These are phyloP conservation scores for Bimastos eiseni DNA, from an alignment of 2,888 invertebrate genomes.

Conservation along the genomic window DNA sequence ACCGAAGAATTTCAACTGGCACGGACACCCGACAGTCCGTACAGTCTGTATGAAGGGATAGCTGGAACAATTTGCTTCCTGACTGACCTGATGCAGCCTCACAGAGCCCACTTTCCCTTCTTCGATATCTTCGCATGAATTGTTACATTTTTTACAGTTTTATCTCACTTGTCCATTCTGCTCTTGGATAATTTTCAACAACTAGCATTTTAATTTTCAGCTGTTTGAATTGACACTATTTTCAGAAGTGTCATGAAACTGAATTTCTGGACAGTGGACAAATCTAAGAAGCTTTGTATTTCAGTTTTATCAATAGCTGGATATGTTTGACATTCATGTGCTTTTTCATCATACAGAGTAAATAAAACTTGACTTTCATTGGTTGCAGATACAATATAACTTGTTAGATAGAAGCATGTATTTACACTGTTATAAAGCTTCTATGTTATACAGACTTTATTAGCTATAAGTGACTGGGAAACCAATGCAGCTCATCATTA, in stretches of 20 bases:
- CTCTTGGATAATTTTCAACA: not conserved
- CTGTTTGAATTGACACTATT: not conserved
- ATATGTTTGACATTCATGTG: not conserved
- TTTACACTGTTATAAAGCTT: not conserved
- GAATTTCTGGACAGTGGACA: not conserved
- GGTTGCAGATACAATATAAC: not conserved
- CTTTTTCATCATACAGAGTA: not conserved
- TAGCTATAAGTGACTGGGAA: no score
- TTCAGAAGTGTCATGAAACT: not conserved
- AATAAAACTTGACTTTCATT: not conserved
- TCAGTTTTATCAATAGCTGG: not conserved
- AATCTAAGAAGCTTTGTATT: not conserved
- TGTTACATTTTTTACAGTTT: not conserved
- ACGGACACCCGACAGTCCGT: constrained; percentile 78
- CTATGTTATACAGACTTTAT: no score
- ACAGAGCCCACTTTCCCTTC: constrained; percentile 80
- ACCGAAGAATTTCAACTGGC: constrained; percentile 65
- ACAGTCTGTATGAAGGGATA: constrained; percentile 82
- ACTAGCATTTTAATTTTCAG: not conserved
- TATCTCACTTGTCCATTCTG: not conserved
- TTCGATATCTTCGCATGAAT: constrained; percentile 67
- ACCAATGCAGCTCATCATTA: no score
- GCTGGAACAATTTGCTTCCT: constrained; percentile 84
- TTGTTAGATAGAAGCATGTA: not conserved
- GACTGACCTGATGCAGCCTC: constrained; percentile 75